phyloP scores from a whole-genome alignment of 2,113 vertebrate species.

The Melospiza georgiana region DNA sequence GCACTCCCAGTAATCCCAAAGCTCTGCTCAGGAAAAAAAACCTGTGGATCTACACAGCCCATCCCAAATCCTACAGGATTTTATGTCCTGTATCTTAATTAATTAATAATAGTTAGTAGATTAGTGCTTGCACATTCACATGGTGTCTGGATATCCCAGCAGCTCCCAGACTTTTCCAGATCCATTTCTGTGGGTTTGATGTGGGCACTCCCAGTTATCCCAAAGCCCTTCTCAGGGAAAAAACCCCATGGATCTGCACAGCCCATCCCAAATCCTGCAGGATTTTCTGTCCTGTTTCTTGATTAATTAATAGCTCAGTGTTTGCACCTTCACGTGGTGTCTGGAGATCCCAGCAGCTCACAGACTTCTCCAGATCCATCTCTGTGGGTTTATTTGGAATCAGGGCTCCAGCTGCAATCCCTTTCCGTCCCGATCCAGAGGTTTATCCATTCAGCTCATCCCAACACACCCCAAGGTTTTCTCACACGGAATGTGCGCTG shows the following conservation, averaged over 20 bases:
- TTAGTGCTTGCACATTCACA: neutral
- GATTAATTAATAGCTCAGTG: neutral
- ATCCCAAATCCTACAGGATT: neutral
- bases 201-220: too few relatives aligned
- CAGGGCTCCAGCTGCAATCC: neutral
- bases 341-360: neutral
- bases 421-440: neutral
- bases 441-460: neutral
- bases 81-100: neutral
- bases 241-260: neutral
- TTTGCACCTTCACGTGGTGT: neutral
- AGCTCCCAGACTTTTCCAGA: neutral
- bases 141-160: neutral
- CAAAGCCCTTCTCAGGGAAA: too few relatives aligned
- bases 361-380: neutral
- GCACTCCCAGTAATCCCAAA: neutral
- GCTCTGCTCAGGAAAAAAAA: neutral
- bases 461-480: neutral
- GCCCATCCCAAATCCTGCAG: neutral
- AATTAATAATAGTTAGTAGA: neutral
- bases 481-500: fast-evolving
- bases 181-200: too few relatives aligned
- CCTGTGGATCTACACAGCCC: neutral
- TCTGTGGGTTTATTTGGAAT: neutral
- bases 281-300: neutral